A percentile compares a stretch with the other conserved stretches of the same genome.
phyloP scores from a whole-genome alignment of 2,797 vertebrate genomes.

The Coregonus sp. region DNA sequence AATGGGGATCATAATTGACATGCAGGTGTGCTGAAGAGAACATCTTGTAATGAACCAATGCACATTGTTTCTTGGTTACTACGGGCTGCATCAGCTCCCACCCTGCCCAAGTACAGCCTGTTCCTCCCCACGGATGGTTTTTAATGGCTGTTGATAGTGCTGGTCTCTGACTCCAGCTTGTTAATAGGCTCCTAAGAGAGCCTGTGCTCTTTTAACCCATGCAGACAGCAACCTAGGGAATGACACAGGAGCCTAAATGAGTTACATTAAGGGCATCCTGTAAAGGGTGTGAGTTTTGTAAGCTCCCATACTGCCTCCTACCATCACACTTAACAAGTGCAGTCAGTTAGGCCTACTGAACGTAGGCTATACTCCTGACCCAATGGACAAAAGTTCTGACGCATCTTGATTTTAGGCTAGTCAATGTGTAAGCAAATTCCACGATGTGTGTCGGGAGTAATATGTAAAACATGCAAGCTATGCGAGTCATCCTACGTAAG shows the following conservation, averaged over 20 bases:
- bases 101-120: background rate
- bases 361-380: background rate
- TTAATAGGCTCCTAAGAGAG: conserved; percentile 42
- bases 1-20: background rate
- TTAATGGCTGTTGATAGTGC: conserved; percentile 24
- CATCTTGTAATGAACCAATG: background rate
- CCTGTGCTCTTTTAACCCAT: conserved; percentile 7
- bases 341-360: background rate
- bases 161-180: conserved; percentile 20
- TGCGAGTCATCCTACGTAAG: background rate
- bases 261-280: conserved; percentile 2
- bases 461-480: background rate
- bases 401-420: conserved; percentile 8
- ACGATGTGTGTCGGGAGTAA: background rate
- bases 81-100: background rate
- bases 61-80: background rate
- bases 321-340: background rate
- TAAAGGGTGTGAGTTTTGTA: background rate
- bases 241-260: background rate
- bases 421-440: background rate
- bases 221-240: conserved; percentile 4
- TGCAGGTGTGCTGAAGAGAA: background rate
- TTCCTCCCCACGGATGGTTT: conserved; percentile 26
- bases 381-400: conserved; percentile 2
- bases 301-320: background rate